Percentiles rank a stretch among this genome's conserved stretches.
Conservation (phyloP, 1,140 invertebrate genomes). For the Phthorimaea operculella region DNA sequence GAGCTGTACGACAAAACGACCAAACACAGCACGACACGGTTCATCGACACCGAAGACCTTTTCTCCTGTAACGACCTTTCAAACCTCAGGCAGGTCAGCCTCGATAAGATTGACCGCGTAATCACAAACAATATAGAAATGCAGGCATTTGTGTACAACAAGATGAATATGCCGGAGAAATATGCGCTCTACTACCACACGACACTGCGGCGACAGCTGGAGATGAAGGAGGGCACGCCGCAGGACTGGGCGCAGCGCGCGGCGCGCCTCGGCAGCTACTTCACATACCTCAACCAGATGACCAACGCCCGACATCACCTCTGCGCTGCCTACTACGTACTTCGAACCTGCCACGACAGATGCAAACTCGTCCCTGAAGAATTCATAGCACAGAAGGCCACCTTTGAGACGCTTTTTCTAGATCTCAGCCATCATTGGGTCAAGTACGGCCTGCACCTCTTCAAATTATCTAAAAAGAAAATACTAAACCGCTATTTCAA, state of each 20-base stretch:
- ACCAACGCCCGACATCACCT: slow-evolving; percentile 71
- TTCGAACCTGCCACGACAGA: slow-evolving; percentile 62
- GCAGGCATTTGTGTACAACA: slow-evolving; percentile 64
- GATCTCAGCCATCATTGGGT: slow-evolving; percentile 74
- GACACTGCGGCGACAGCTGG: slow-evolving; percentile 71
- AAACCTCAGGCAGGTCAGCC: slow-evolving; percentile 40
- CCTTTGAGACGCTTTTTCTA: slow-evolving; percentile 67
- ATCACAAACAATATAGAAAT: slow-evolving; percentile 66
- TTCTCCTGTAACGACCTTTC: slow-evolving; percentile 34
- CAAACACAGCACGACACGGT: slow-evolving; percentile 35
- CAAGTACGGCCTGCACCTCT: slow-evolving; percentile 72
- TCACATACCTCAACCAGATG: slow-evolving; percentile 49
- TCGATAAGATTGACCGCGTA: slow-evolving; percentile 60
- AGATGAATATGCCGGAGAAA: slow-evolving; percentile 55
- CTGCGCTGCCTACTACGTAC: slow-evolving; percentile 63
- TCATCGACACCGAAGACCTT: slow-evolving; percentile 49
- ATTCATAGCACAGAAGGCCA: slow-evolving; percentile 56
- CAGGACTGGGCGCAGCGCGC: slow-evolving; percentile 73
- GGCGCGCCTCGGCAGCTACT: slow-evolving; percentile 71
- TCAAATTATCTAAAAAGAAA: slow-evolving; percentile 68
- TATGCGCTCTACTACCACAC: slow-evolving; percentile 72
- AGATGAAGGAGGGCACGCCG: slow-evolving; percentile 69
- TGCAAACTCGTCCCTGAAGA: slow-evolving; percentile 55
- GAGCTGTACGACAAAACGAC: slow-evolving; percentile 49
- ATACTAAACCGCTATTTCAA: slow-evolving; percentile 49